These are phyloP conservation scores for Bryconaethiops microstoma DNA, from an alignment of 2,797 vertebrate species.

Conservation along the genomic window DNA sequence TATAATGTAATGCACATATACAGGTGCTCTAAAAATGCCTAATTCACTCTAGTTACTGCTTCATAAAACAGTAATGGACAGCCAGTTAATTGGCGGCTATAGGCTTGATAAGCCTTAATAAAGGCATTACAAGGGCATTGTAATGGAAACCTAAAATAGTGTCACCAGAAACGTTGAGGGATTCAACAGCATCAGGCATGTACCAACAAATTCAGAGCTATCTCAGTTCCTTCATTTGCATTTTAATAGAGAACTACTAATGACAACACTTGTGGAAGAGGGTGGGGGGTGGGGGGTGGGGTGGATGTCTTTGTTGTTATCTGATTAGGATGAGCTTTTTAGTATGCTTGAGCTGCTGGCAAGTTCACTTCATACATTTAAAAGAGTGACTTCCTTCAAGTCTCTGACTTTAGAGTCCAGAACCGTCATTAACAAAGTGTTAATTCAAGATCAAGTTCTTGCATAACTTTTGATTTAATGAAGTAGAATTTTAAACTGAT, in stretches of 20 bases:
- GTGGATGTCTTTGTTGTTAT: conserved; percentile 48
- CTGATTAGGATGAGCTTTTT: conserved; percentile 58
- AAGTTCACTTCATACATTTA: conserved; percentile 4
- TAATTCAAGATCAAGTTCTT: not conserved
- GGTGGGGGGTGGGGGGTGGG: conserved; percentile 49
- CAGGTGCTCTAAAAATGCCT: not conserved
- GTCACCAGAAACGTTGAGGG: not conserved
- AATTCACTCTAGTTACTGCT: not conserved
- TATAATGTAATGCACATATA: not conserved
- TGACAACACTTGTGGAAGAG: conserved; percentile 56
- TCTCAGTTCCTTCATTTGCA: conserved; percentile 68
- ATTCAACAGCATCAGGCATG: conserved; percentile 17
- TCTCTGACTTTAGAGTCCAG: not conserved
- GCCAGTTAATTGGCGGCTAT: not conserved
- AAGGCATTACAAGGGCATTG: not conserved
- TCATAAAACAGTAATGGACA: not conserved
- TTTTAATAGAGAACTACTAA: conserved; percentile 73
- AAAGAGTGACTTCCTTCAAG: not conserved
- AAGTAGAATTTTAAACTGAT: not conserved
- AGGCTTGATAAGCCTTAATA: not conserved
- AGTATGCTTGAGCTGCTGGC: conserved; percentile 39
- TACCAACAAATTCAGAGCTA: conserved; percentile 15
- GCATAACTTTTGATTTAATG: not conserved
- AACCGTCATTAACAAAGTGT: not conserved
- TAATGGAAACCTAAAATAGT: conserved; percentile 12